Percentiles rank a stretch among this genome's conserved stretches.
These are phyloP conservation scores for Busseola fusca DNA, from an alignment of 2,888 invertebrate genomes.

Conservation along the genomic window DNA sequence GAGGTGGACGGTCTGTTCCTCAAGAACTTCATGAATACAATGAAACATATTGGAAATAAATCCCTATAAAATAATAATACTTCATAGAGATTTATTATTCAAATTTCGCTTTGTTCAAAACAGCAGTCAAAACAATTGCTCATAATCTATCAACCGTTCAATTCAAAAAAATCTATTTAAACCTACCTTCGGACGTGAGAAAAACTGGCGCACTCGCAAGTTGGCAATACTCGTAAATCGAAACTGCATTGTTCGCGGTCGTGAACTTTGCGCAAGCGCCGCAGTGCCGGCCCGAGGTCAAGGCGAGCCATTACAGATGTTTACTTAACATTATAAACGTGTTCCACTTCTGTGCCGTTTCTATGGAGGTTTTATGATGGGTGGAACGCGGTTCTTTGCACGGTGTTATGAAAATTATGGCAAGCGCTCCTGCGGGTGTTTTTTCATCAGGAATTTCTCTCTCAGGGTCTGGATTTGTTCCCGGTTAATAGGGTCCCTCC, in stretches of 20 bases:
- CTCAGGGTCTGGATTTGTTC: too few relatives aligned
- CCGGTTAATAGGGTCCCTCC: background rate
- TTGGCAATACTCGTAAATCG: slow-evolving; percentile 51
- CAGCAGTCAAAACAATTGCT: slow-evolving; percentile 19
- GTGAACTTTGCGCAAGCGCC: slow-evolving; percentile 64
- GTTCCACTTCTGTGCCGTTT: slow-evolving; percentile 44
- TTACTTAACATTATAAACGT: slow-evolving; percentile 53
- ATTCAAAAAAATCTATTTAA: slow-evolving; percentile 17
- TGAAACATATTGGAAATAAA: background rate
- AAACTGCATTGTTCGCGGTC: slow-evolving; percentile 64
- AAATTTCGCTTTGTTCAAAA: background rate
- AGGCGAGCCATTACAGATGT: slow-evolving; percentile 57
- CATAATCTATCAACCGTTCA: background rate
- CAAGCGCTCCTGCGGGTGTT: background rate
- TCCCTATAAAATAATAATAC: background rate
- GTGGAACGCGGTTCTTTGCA: background rate
- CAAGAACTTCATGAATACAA: background rate
- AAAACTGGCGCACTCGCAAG: slow-evolving; percentile 36
- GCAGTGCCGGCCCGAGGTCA: slow-evolving; percentile 54
- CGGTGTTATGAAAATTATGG: background rate
- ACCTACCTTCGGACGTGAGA: slow-evolving; percentile 46
- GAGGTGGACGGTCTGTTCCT: background rate
- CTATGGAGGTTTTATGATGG: slow-evolving; percentile 8
- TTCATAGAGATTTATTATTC: too few relatives aligned
- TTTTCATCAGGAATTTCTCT: background rate